phyloP scores from a whole-genome alignment of 2,888 invertebrate species.

The Ophonus ardosiacus region DNA sequence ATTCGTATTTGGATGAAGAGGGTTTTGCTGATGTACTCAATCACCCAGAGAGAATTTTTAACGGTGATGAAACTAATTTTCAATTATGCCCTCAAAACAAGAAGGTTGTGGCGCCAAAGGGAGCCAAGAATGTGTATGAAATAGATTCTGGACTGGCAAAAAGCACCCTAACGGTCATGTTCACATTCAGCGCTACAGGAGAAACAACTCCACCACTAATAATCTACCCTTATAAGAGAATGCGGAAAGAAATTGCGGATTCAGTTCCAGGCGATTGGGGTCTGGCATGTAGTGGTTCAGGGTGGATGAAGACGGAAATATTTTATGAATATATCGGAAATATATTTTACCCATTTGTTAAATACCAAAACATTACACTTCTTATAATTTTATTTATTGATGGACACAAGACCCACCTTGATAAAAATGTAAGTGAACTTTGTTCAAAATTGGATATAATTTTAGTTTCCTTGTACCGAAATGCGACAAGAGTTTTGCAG shows the following conservation, averaged over 20 bases:
- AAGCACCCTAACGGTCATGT: conserved; percentile 67
- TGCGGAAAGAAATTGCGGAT: conserved; percentile 68
- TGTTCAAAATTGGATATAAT: too few relatives aligned
- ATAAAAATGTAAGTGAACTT: too few relatives aligned
- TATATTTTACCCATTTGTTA: too few relatives aligned
- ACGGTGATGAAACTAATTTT: conserved; percentile 69
- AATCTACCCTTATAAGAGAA: conserved; percentile 69
- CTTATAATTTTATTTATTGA: too few relatives aligned
- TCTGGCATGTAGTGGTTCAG: too few relatives aligned
- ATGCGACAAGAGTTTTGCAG: too few relatives aligned
- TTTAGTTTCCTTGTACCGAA: too few relatives aligned
- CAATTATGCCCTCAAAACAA: conserved; percentile 66
- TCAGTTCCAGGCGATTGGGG: conserved; percentile 14
- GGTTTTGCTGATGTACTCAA: conserved; percentile 57
- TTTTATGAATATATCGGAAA: too few relatives aligned
- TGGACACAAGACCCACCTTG: too few relatives aligned
- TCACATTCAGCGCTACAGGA: conserved; percentile 71
- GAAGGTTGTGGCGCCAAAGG: conserved; percentile 59
- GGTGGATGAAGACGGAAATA: too few relatives aligned
- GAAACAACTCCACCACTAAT: conserved; percentile 71
- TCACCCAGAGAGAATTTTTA: conserved; percentile 68
- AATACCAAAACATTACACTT: too few relatives aligned
- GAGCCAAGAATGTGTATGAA: conserved; percentile 65
- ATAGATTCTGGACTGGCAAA: too few relatives aligned
- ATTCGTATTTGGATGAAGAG: conserved; percentile 64